These are phyloP conservation scores for Distichodus sexfasciatus DNA, from an alignment of 2,797 vertebrate species.

Conservation along the genomic window DNA sequence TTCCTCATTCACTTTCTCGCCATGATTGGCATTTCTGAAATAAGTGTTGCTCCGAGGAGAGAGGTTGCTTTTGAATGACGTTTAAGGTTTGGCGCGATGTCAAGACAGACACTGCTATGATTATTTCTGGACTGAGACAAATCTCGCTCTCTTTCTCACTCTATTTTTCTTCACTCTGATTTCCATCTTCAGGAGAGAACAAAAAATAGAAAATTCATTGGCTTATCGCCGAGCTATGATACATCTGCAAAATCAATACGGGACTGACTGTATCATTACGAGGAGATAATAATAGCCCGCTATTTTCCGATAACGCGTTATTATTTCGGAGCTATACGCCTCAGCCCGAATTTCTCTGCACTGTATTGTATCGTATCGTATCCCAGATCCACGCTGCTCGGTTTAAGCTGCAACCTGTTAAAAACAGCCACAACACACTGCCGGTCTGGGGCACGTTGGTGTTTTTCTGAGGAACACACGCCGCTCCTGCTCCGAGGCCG, in stretches of 20 bases:
- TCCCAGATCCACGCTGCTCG: not conserved
- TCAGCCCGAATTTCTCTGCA: not conserved
- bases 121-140: conserved; percentile 2
- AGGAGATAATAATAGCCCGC: conserved; percentile 26
- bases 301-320: not conserved
- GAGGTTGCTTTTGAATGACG: not conserved
- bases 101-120: not conserved
- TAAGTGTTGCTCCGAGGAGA: not conserved
- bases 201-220: too few species aligned
- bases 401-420: not conserved
- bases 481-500: not conserved
- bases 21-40: not conserved
- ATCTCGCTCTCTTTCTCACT: not conserved
- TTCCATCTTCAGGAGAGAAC: not conserved
- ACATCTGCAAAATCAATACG: conserved; percentile 14
- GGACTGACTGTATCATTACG: not conserved
- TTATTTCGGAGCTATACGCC: not conserved
- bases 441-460: too few species aligned
- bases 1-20: conserved; percentile 13
- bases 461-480: too few species aligned
- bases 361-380: not conserved
- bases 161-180: not conserved
- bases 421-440: too few species aligned
- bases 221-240: not conserved
- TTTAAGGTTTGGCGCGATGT: not conserved